Base-by-base conservation (phyloP, 2,113 vertebrate species). In the Sardina pilchardus region DNA sequence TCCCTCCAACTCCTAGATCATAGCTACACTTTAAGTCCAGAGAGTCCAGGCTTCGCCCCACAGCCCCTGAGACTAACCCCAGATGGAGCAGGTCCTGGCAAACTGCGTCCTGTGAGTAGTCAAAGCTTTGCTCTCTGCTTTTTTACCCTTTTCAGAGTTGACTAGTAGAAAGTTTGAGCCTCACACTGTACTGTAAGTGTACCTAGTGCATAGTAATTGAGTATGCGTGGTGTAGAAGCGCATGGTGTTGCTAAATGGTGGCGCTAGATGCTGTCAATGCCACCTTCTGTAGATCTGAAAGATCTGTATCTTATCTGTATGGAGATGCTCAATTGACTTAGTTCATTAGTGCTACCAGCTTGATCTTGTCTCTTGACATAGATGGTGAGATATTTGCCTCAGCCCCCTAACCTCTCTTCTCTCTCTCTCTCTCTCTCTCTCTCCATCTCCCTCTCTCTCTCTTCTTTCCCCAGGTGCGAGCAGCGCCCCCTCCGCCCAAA, bases 401-500 rank as follows among this genome's bases (percentile, higher is more conserved):
- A 2, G 1, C 45, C 45, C 45, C 7, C 45, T 12, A 9, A 42
- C 39, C 26, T 75, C 43, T 8, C 1, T 4, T 47, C 45, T 47
- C 45, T 47, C 9, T 30, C 36, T 4, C n/a, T 14, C 16, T 0
- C 21, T 48, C 5, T 56, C 21, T 4, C 39, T 45, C 75, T 81
- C 83, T 34, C 86, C 26, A n/a, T 34, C 26, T 81, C 43, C 9
- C 10, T 12, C 26, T 30, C 63, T 30, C 63, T 71, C 63, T 26
- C 63, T 34, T 71, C 39, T 36, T 86, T 59, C 16, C 91, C 12
- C 94, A 99, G 98, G 98, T 99, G 48, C 96, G 98, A 85, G 98
- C 98, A 0, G 98, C 98, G 47, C 98, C 98, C 0, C 98, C 98
- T 0, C 98, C 98, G 4, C 98, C 98, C 0, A 98, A 97, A 0